Evolutionary conservation across 2,888 invertebrate species (phyloP).

Genomic region (Drosophila anomelani): DNA sequence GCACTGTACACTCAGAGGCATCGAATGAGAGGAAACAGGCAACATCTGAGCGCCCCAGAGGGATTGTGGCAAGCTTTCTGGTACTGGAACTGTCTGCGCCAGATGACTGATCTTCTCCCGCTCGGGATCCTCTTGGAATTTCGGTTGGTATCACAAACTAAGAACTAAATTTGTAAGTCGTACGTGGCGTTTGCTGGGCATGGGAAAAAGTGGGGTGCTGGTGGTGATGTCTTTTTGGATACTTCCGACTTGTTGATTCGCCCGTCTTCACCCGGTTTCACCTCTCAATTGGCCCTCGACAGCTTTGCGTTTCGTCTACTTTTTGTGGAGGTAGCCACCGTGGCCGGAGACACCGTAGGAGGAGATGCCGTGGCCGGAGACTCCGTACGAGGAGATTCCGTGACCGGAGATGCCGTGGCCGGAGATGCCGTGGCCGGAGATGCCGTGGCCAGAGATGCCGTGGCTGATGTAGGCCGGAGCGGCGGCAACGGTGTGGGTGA

Average conservation of each 20-base stretch:
- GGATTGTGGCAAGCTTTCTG: slow-evolving; percentile 61
- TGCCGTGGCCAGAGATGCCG: slow-evolving; percentile 50
- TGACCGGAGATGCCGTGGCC: slow-evolving; percentile 49
- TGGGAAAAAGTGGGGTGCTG: slow-evolving; percentile 37
- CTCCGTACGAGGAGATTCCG: slow-evolving; percentile 50
- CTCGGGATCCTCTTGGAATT: slow-evolving; percentile 64
- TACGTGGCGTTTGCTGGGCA: slow-evolving; percentile 68
- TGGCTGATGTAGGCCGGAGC: slow-evolving; percentile 65
- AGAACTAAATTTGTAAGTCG: slow-evolving; percentile 82
- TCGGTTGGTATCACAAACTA: slow-evolving; percentile 83
- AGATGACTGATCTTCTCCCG: slow-evolving; percentile 30
- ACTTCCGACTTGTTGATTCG: slow-evolving; percentile 57
- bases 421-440: slow-evolving; percentile 49
- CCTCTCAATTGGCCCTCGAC: slow-evolving; percentile 64
- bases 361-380: slow-evolving; percentile 52
- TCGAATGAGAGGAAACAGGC: slow-evolving; percentile 45
- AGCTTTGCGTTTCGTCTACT: slow-evolving; percentile 74
- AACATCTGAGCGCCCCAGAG: slow-evolving; percentile 32
- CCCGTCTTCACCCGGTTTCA: slow-evolving; percentile 68
- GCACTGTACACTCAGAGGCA: slow-evolving; percentile 68
- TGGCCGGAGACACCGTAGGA: slow-evolving; percentile 56
- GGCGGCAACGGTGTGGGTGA: slow-evolving; percentile 63
- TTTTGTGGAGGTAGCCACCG: slow-evolving; percentile 80
- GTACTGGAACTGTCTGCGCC: slow-evolving; percentile 5
- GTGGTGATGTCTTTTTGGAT: slow-evolving; percentile 34